Conservation (phyloP, 1,140 invertebrate species). For the Goniozus legneri region DNA sequence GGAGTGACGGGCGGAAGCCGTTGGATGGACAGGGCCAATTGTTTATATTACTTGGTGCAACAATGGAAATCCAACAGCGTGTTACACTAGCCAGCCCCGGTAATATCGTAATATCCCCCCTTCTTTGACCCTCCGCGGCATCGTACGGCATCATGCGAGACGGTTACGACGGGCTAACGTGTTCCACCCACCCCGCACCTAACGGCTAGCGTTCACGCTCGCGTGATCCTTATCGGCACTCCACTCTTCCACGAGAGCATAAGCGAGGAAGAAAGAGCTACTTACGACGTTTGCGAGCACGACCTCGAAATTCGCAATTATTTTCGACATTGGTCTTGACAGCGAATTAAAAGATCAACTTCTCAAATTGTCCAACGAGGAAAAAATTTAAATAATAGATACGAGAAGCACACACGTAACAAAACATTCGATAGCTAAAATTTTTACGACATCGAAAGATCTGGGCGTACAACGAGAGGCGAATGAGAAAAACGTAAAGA, state of each 20-base stretch:
- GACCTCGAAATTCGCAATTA: too few species aligned
- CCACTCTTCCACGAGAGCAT: too few species aligned
- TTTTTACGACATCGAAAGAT: slow-evolving; percentile 30
- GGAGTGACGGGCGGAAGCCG: slow-evolving; percentile 52
- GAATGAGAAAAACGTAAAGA: slow-evolving; percentile 3
- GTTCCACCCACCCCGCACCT: slow-evolving; percentile 25
- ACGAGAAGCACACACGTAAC: slow-evolving; percentile 10
- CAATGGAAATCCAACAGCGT: slow-evolving; percentile 38
- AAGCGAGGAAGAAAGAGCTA: too few species aligned
- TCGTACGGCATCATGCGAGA: slow-evolving; percentile 39
- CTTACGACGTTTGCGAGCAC: too few species aligned
- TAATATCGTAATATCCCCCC: slow-evolving; percentile 18
- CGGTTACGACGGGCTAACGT: slow-evolving; percentile 43
- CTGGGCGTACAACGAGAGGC: not conserved
- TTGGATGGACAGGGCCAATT: slow-evolving; percentile 54
- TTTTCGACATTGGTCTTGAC: too few species aligned
- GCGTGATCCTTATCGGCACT: slow-evolving; percentile 29
- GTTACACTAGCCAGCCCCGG: slow-evolving; percentile 5
- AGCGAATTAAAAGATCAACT: too few species aligned
- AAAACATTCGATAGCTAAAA: slow-evolving; percentile 32
- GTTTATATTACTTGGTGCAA: slow-evolving; percentile 52
- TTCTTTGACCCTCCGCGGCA: too few species aligned
- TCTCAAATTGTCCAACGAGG: too few species aligned
- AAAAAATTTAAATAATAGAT: too few species aligned
- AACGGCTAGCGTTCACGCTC: slow-evolving; percentile 43